Conservation (phyloP, 1,140 invertebrate genomes). For the Doryteuthis pealeii region DNA sequence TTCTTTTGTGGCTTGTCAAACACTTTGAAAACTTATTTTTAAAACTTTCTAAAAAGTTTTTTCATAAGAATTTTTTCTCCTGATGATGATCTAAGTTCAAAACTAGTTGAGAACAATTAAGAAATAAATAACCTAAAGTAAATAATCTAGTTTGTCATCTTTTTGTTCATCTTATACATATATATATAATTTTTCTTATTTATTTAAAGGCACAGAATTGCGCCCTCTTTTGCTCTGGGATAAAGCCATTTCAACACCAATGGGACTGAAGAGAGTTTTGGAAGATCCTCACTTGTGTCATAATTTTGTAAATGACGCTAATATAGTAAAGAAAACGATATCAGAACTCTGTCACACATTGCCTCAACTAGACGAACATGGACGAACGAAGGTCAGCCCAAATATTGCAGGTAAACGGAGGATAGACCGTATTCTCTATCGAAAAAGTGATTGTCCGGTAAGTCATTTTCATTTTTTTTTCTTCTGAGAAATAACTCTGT, state of each 20-base stretch:
- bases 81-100: no score
- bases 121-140: no score
- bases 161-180: no score
- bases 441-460: conserved; percentile 16
- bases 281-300: conserved; percentile 31
- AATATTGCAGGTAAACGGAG: conserved; percentile 33
- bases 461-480: no score
- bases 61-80: no score
- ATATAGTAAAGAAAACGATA: conserved; percentile 28
- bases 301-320: conserved; percentile 33
- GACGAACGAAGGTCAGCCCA: conserved; percentile 25
- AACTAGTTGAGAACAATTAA: no score
- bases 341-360: conserved; percentile 22
- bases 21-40: no score
- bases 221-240: conserved; percentile 14
- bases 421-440: conserved; percentile 34
- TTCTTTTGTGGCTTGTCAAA: no score
- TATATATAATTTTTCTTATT: background rate
- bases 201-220: background rate
- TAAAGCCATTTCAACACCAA: conserved; percentile 25
- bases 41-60: no score
- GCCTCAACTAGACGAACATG: conserved; percentile 25
- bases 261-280: conserved; percentile 26
- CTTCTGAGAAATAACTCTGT: no score
- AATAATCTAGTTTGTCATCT: no score